phyloP scores from a whole-genome alignment of 2,888 invertebrate species.

The Dasysyrphus albostriatus region DNA sequence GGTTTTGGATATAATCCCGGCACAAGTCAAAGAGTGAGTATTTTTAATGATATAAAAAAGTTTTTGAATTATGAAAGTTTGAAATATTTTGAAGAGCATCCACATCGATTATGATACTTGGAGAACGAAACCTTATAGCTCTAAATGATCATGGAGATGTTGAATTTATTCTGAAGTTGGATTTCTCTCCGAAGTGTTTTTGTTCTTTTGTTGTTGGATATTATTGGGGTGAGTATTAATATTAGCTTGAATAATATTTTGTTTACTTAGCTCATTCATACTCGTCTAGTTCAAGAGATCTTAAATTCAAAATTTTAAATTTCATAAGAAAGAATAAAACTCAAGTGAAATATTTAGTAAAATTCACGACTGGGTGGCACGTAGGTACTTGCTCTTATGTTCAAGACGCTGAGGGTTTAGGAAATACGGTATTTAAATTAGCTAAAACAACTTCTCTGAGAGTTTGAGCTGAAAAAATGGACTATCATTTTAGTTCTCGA shows the following conservation, averaged over 20 bases:
- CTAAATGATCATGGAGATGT: conserved; percentile 91
- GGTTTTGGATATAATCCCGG: conserved; percentile 84
- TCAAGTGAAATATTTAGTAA: too few relatives aligned
- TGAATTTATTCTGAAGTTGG: conserved; percentile 92
- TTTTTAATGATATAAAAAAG: neutral
- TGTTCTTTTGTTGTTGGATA: conserved; percentile 89
- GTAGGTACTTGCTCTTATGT: too few relatives aligned
- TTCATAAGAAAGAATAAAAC: too few relatives aligned
- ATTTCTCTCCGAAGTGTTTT: conserved; percentile 92
- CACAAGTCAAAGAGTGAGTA: conserved; percentile 82
- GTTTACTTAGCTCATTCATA: neutral
- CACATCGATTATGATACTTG: conserved; percentile 91
- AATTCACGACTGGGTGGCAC: too few relatives aligned
- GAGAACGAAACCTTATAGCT: conserved; percentile 93
- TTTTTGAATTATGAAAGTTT: conserved; percentile 17
- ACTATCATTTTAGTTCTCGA: too few relatives aligned
- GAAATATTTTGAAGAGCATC: conserved; percentile 84
- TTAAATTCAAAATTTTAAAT: too few relatives aligned
- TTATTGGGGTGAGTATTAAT: conserved; percentile 86
- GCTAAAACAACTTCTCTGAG: too few relatives aligned
- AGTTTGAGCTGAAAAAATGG: too few relatives aligned
- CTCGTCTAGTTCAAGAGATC: too few relatives aligned
- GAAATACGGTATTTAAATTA: too few relatives aligned
- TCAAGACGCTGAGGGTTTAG: too few relatives aligned
- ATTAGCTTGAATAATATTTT: neutral